Conservation (phyloP, 2,797 vertebrate genomes). For the Danio aesculapii region DNA sequence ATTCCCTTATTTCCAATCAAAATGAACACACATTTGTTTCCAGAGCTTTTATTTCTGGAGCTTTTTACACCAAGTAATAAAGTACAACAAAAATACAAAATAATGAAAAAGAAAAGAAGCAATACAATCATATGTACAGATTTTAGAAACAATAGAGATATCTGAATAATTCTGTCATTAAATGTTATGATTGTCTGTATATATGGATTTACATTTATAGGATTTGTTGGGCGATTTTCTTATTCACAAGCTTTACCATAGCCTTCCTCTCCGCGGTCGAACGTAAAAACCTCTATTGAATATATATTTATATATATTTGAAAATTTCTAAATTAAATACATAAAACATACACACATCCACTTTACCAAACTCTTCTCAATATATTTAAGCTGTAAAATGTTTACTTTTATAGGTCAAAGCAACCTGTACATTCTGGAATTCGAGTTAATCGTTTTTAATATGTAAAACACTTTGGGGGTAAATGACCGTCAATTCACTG, state of each 20-base stretch:
- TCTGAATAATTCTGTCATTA: conserved; percentile 91
- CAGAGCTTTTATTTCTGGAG: conserved; percentile 99
- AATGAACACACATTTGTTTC: conserved; percentile 77
- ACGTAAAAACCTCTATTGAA: conserved; percentile 25
- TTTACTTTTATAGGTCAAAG: conserved; percentile 26
- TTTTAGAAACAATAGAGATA: conserved; percentile 92
- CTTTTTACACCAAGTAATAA: conserved; percentile 98
- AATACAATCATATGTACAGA: conserved; percentile 96
- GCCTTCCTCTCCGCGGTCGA: conserved; percentile 50
- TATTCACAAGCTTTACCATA: conserved; percentile 45
- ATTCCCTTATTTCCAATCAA: neutral
- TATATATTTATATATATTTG: neutral
- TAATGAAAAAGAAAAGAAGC: conserved; percentile 87
- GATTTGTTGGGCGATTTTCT: conserved; percentile 70
- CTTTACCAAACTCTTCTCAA: conserved; percentile 31
- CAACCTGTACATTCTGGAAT: conserved; percentile 14
- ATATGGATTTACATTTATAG: conserved; percentile 85
- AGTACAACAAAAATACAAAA: conserved; percentile 99
- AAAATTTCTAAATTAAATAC: conserved; percentile 37
- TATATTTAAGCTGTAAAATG: conserved; percentile 8
- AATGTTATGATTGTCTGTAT: conserved; percentile 97
- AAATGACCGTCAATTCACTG: neutral
- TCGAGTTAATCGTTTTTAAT: conserved; percentile 8
- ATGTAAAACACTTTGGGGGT: neutral
- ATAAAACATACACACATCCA: conserved; percentile 22